phyloP scores from a whole-genome alignment of 2,797 vertebrate species.

The Chaetophractus vellerosus region DNA sequence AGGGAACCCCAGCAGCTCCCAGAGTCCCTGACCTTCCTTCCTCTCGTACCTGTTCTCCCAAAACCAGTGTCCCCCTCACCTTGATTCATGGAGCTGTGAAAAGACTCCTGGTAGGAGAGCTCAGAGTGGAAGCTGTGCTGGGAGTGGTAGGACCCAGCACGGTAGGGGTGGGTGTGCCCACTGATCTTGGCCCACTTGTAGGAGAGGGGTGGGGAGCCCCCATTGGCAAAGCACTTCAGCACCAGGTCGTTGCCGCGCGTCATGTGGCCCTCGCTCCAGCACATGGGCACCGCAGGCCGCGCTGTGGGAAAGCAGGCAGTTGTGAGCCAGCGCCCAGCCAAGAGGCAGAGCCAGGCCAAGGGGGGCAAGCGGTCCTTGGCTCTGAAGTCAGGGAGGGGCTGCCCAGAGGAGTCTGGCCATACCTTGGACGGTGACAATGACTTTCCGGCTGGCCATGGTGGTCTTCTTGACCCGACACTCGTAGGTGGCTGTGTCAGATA shows the following conservation, averaged over 20 bases:
- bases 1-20: not conserved
- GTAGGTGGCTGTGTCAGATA: constrained; percentile 93
- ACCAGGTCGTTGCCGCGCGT: constrained; percentile 92
- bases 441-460: constrained; percentile 93
- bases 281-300: constrained; percentile 93
- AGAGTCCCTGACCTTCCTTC: not conserved
- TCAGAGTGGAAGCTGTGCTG: constrained; percentile 81
- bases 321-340: not conserved
- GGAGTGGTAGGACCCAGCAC: constrained; percentile 74
- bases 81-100: constrained; percentile 72
- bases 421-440: constrained; percentile 95
- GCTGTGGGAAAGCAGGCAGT: constrained; percentile 83
- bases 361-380: not conserved
- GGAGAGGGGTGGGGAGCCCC: constrained; percentile 94
- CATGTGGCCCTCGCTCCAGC: constrained; percentile 93
- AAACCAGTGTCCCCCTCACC: constrained; percentile 51
- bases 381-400: not conserved
- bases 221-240: constrained; percentile 94
- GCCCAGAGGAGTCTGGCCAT: constrained; percentile 58
- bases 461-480: constrained; percentile 97
- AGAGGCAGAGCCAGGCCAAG: not conserved
- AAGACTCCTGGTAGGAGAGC: constrained; percentile 82
- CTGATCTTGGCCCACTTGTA: constrained; percentile 94
- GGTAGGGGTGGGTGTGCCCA: constrained; percentile 57
- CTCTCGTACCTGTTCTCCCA: too few relatives aligned